Evolutionary conservation across 2,888 invertebrate species (phyloP), one percentile per base, ranked within the genome.

Genomic region (Drosophila sordidapex): DNA sequence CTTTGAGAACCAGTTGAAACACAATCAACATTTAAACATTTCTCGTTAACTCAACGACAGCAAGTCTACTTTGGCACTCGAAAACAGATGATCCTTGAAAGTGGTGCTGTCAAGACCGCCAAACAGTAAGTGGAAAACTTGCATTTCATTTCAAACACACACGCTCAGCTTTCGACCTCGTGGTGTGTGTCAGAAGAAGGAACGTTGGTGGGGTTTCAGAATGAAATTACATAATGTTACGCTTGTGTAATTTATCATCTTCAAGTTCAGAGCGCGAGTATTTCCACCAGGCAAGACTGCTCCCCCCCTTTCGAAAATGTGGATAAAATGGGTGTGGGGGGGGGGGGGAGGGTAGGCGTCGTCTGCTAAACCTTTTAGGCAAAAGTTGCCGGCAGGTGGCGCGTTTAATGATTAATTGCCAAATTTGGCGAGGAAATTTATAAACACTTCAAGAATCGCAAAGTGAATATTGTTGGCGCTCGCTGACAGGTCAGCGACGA

Each of bases 361-460:
- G 66, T 35, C 51, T 71, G 60, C 51, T 52, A 74, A 89, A 74
- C 76, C 87, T 84, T 87, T 89, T 76, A 83, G 72, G 72, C 75
- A 59, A 80, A 68, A 71, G 61, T 70, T 76, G 68, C 74, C 80
- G 61, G 43, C 78, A 80, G 78, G 82, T 81, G 79, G 65, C 66
- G 67, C 74, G 49, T 74, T 82, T 82, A 75, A 85, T 89, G 87
- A 87, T 89, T 87, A 87, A 87, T 89, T 87, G 79, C 87, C 72
- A 76, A 82, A 81, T 81, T 87, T 74, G 68, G 75, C 83, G 72
- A 57, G 78, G 48, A 78, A 82, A 85, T 82, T 75, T 76, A 79
- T 67, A 74, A 75, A 75, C 63, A 66, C 48, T 60, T 68, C 61
- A 68, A 43, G 58, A 70, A 58, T 54, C 71, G 71, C 52, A 62